phyloP scores from a whole-genome alignment of 2,113 vertebrate species.

The Dinomys branickii region DNA sequence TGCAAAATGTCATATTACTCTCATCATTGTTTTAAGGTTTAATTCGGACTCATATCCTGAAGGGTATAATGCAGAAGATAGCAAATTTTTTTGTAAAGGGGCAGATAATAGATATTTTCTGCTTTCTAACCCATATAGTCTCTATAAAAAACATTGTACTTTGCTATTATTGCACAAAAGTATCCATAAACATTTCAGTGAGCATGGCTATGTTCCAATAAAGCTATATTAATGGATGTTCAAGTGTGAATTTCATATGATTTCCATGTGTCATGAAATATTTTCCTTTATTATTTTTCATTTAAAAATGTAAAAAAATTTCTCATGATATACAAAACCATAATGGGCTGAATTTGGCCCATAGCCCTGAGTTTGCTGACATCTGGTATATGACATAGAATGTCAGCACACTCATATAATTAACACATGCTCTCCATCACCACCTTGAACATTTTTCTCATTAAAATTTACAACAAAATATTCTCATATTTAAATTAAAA shows the following conservation, averaged over 20 bases:
- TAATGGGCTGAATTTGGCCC: not conserved
- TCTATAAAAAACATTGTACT: not conserved
- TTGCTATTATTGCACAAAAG: not conserved
- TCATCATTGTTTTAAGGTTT: not conserved
- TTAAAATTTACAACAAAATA: not conserved
- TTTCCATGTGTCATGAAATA: not conserved
- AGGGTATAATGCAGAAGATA: not conserved
- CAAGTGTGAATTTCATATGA: not conserved
- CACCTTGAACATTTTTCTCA: not conserved
- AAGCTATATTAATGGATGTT: not conserved
- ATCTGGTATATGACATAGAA: not conserved
- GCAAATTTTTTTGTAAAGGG: not conserved
- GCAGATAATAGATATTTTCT: not conserved
- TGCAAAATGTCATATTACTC: not conserved
- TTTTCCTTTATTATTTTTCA: conserved; percentile 33
- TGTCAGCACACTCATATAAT: not conserved
- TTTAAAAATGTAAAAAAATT: not conserved
- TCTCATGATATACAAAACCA: not conserved
- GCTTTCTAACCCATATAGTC: too few relatives aligned
- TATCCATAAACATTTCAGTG: not conserved
- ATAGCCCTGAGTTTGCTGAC: not conserved
- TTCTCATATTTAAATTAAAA: conserved; percentile 30
- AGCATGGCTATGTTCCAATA: not conserved
- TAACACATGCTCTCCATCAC: not conserved
- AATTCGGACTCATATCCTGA: not conserved